These are phyloP conservation scores for Athene noctua DNA, from an alignment of 2,113 vertebrate genomes.

Conservation along the genomic window DNA sequence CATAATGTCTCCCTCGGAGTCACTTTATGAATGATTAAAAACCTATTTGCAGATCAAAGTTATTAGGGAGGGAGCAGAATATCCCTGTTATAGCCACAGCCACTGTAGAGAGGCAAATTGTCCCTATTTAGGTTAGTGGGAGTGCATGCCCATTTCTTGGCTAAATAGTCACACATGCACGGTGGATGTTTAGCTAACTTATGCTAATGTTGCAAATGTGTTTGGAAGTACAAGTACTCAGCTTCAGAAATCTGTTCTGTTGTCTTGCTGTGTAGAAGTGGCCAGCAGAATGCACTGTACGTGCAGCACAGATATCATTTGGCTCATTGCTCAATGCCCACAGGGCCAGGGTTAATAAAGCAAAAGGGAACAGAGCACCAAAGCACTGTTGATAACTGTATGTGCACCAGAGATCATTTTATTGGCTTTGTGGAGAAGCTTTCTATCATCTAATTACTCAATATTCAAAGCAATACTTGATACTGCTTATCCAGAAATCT, in stretches of 20 bases:
- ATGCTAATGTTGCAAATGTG: neutral
- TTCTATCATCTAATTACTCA: slow-evolving; percentile 50
- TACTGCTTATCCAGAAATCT: neutral
- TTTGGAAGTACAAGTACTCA: neutral
- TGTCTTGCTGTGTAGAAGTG: neutral
- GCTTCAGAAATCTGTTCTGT: neutral
- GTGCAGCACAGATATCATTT: neutral
- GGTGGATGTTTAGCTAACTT: neutral
- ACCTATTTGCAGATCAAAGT: neutral
- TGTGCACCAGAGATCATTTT: slow-evolving; percentile 17
- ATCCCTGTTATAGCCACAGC: neutral
- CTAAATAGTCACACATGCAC: neutral
- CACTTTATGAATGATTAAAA: neutral
- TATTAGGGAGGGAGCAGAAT: neutral
- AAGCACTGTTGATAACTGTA: slow-evolving; percentile 1
- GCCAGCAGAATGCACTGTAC: slow-evolving; percentile 32
- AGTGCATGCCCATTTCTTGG: neutral
- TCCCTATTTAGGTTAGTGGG: neutral
- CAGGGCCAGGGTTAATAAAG: slow-evolving; percentile 41
- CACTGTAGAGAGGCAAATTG: neutral
- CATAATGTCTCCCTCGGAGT: neutral
- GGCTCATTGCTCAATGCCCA: slow-evolving; percentile 38
- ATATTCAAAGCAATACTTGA: slow-evolving; percentile 17
- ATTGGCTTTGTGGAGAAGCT: neutral
- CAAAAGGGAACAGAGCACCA: slow-evolving; percentile 42